Percentiles rank a stretch among this genome's conserved stretches.
Conservation (phyloP, 2,113 vertebrate species). For the Melozone crissalis region DNA sequence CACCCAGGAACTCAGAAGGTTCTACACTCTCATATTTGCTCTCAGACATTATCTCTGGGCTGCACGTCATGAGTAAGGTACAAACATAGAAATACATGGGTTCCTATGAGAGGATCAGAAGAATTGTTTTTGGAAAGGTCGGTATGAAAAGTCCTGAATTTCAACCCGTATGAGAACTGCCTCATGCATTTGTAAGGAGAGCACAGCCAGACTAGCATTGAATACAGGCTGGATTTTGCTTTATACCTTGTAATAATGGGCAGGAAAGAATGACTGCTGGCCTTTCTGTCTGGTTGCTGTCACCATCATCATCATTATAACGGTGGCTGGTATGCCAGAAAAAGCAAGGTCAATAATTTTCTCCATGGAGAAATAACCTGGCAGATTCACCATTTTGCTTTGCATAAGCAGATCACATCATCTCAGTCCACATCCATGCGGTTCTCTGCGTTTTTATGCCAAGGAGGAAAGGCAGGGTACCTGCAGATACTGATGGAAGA, state of each 20-base stretch:
- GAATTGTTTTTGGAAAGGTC: neutral
- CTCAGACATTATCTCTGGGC: neutral
- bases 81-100: neutral
- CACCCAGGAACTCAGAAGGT: neutral
- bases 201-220: neutral
- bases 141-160: neutral
- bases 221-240: slow-evolving; percentile 23
- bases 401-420: slow-evolving; percentile 19
- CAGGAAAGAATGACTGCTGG: slow-evolving; percentile 58
- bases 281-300: slow-evolving; percentile 33
- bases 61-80: neutral
- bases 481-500: neutral
- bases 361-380: slow-evolving; percentile 36
- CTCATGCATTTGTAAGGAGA: neutral
- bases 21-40: neutral
- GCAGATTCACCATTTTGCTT: slow-evolving; percentile 21
- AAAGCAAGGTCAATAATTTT: slow-evolving; percentile 58
- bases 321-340: slow-evolving; percentile 26
- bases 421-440: neutral
- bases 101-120: neutral
- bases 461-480: neutral
- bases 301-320: slow-evolving; percentile 45
- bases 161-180: neutral
- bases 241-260: slow-evolving; percentile 52
- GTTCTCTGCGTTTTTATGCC: neutral